Conservation (phyloP, 2,113 vertebrate genomes). For the Sceloporus tristichus region DNA sequence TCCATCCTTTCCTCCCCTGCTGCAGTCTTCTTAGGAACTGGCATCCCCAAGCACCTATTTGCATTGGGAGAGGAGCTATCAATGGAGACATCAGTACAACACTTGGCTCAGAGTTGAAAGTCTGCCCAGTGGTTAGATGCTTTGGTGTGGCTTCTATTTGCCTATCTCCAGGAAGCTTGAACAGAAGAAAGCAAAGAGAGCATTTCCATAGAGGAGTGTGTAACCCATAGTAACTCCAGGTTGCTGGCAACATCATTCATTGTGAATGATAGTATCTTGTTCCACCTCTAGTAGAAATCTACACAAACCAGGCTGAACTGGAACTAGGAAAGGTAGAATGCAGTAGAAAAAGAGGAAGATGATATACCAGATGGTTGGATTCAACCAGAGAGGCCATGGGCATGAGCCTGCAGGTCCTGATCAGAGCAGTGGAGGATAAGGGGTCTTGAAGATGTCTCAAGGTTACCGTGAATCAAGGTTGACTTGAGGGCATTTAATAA, state of each 20-base stretch:
- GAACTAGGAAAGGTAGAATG: no score
- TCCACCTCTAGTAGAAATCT: not conserved
- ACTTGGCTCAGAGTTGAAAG: not conserved
- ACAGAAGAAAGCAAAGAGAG: not conserved
- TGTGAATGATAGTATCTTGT: not conserved
- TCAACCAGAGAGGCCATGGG: no score
- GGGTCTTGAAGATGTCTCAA: no score
- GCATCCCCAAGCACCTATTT: not conserved
- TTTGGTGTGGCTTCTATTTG: constrained; percentile 7
- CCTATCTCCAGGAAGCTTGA: not conserved
- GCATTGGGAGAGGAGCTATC: not conserved
- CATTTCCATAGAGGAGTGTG: not conserved
- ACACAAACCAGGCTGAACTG: not conserved
- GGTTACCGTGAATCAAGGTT: no score
- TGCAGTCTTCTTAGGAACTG: not conserved
- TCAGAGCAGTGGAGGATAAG: no score
- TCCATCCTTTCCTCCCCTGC: not conserved
- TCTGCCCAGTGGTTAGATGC: not conserved
- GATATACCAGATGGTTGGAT: no score
- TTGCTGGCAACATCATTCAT: not conserved
- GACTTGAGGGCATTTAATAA: no score
- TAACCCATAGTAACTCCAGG: not conserved
- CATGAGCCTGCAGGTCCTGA: no score
- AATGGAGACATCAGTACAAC: not conserved
- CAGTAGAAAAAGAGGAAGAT: no score